These are phyloP conservation scores for Heliconius congener DNA, from an alignment of 1,140 invertebrate species.

Conservation along the genomic window DNA sequence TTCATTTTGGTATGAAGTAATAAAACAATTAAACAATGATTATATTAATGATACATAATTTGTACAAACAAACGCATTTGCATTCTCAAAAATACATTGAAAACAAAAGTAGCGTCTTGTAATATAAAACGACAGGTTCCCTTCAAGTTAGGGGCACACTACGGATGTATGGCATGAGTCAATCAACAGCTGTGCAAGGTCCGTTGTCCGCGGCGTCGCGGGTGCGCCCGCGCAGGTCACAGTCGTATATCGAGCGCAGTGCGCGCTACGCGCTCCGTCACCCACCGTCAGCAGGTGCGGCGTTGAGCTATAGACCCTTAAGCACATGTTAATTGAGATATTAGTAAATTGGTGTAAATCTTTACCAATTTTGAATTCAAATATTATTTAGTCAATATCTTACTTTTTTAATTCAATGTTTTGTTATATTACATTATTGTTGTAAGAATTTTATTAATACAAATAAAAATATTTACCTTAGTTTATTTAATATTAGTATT, in stretches of 20 bases:
- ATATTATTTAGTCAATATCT: neutral
- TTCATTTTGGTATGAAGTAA: no score
- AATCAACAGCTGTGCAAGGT: constrained; percentile 41
- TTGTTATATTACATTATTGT: neutral
- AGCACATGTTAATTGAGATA: constrained; percentile 31
- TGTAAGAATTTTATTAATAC: neutral
- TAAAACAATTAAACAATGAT: no score
- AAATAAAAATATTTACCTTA: neutral
- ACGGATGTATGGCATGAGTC: constrained; percentile 37
- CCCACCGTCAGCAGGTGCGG: constrained; percentile 34
- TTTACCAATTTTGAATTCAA: neutral
- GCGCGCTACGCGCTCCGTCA: constrained; percentile 59
- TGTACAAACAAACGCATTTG: neutral
- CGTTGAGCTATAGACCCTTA: constrained; percentile 35
- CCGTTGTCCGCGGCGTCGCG: constrained; percentile 29
- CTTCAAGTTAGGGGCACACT: constrained; percentile 20
- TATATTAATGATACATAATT: no score
- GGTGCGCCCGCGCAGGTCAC: constrained; percentile 47
- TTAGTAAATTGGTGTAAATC: neutral
- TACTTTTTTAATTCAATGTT: neutral
- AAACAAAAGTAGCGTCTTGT: constrained; percentile 2
- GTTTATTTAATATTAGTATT: no score
- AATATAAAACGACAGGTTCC: constrained; percentile 11
- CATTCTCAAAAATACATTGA: neutral
- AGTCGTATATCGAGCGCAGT: constrained; percentile 63